phyloP scores from a whole-genome alignment of 2,113 vertebrate species.

The Peucedramus taeniatus region DNA sequence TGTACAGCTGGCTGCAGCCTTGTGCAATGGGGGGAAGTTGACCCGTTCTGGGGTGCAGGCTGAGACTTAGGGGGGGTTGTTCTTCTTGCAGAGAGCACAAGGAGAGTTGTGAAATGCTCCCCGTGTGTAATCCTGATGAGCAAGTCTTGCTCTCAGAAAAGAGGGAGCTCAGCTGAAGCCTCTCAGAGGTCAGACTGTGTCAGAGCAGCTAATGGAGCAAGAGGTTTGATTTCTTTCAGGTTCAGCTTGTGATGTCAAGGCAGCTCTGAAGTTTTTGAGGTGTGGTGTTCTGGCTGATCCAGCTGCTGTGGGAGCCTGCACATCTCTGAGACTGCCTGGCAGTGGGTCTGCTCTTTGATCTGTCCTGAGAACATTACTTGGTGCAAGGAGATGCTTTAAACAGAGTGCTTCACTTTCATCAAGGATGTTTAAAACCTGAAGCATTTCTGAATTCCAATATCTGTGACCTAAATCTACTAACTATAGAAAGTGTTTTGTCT shows the following conservation, averaged over 20 bases:
- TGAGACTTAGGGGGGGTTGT: neutral
- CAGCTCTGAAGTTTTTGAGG: neutral
- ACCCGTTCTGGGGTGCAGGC: neutral
- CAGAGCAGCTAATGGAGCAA: neutral
- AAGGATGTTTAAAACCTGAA: neutral
- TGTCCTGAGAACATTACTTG: neutral
- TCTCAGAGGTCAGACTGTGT: neutral
- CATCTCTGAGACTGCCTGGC: neutral
- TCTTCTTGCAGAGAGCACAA: neutral
- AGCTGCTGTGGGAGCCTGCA: neutral
- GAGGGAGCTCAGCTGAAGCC: neutral
- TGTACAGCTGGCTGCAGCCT: neutral
- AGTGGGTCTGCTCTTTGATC: neutral
- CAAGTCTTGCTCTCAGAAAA: neutral
- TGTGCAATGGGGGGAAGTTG: neutral
- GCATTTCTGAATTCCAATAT: neutral
- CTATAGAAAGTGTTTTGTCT: neutral
- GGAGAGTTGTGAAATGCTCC: neutral
- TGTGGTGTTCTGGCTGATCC: neutral
- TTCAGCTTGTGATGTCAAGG: neutral
- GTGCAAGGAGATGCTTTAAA: neutral
- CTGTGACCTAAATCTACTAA: neutral
- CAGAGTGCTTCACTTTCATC: neutral
- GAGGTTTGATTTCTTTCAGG: neutral
- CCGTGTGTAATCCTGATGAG: neutral